Base-by-base conservation (phyloP, 1,140 invertebrate species). In the Drosophila suzukii region DNA sequence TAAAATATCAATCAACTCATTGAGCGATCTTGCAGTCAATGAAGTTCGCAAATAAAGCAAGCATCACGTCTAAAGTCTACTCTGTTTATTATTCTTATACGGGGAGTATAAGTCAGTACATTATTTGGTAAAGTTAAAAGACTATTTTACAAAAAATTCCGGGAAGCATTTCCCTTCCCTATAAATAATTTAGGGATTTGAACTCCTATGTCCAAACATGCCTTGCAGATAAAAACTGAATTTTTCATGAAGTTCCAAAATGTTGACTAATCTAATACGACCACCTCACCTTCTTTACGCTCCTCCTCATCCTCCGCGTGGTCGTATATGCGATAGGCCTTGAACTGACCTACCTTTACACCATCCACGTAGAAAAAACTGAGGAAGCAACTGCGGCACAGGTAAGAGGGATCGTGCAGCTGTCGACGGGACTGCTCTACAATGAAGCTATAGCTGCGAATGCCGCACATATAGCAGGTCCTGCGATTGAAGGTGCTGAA, bases 361-460 rank as follows among this genome's bases (percentile, higher is more conserved):
- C 94, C 94, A 61, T 95, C 91, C 0, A 94, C 91, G 72, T 96
- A 96, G 76, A 96, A 93, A 67, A 95, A 96, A 0, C 94, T 93
- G 34, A 93, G 93, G 57, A 95, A 95, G 80, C 96, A 96, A 0
- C 81, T 91, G 4, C 95, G 93, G 76, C 96, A 96, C 60, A 96
- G 94, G 81, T 94, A 95, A 7, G 94, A 93, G 11, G 95, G 95
- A 91, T 95, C 94, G 76, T 95, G 94, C 3, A 95, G 94, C 43
- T 96, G 93, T 17, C 94, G 90, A 6, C 93, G 90, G 54, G 94
- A 95, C 3, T 94, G 92, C 0, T 89, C 92, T 0, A 95, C 94
- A 38, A 96, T 92, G 94, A 95, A 96, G 39, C 93, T 93, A 38
- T 94, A 94, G 7, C 92, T 74, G 13, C 85, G 88, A 2, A 82